phyloP scores from a whole-genome alignment of 1,140 invertebrate species.

The Galendromus occidentalis region DNA sequence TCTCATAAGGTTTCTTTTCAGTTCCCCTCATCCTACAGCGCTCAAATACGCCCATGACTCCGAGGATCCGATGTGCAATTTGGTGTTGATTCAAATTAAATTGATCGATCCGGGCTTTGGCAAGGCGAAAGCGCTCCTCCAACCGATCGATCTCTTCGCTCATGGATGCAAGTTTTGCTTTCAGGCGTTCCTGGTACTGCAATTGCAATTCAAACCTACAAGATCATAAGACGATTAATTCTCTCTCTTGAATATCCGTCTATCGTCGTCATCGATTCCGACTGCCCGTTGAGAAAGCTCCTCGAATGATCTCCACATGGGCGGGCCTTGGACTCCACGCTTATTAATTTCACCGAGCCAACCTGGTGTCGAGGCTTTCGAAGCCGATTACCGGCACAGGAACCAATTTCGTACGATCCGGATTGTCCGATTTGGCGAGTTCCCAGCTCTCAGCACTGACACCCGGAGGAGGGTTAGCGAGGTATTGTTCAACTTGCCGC shows the following conservation, averaged over 20 bases:
- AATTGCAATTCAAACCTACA: neutral
- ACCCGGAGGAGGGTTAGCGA: slow-evolving; percentile 58
- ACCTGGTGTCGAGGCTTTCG: slow-evolving; percentile 52
- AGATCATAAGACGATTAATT: too few relatives aligned
- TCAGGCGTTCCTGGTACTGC: neutral
- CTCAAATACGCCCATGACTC: slow-evolving; percentile 71
- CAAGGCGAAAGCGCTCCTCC: slow-evolving; percentile 45
- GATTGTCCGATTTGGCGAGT: slow-evolving; percentile 79
- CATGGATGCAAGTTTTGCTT: slow-evolving; percentile 29
- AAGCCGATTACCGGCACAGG: slow-evolving; percentile 84
- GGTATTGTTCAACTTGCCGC: slow-evolving; percentile 59
- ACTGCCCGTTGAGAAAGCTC: neutral
- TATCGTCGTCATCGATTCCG: too few relatives aligned
- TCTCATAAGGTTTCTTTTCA: too few relatives aligned
- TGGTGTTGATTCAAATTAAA: slow-evolving; percentile 49
- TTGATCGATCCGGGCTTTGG: slow-evolving; percentile 47
- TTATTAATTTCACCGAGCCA: too few relatives aligned
- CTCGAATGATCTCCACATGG: too few relatives aligned
- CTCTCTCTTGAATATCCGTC: too few relatives aligned
- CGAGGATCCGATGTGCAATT: slow-evolving; percentile 49
- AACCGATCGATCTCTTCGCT: slow-evolving; percentile 52
- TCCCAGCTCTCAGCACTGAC: slow-evolving; percentile 35
- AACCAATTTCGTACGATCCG: slow-evolving; percentile 63
- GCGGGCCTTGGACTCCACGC: too few relatives aligned
- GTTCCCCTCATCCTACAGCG: too few relatives aligned